Conservation (phyloP, 2,113 vertebrate genomes). For the Perca fluviatilis region DNA sequence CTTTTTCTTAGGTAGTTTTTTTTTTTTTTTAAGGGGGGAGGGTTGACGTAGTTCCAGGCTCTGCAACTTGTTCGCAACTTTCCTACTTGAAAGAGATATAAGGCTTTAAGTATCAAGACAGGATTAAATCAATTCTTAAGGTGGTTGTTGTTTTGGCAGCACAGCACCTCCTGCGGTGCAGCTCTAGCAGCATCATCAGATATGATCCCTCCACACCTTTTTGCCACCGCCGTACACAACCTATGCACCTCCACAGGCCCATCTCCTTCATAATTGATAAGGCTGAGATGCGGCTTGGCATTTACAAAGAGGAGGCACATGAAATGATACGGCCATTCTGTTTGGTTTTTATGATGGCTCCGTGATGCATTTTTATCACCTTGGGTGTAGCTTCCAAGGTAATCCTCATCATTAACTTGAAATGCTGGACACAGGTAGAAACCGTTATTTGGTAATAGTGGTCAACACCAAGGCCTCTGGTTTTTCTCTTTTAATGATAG, state of each 20-base stretch:
- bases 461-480: conserved; percentile 25
- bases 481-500: conserved; percentile 37
- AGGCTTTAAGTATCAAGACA: conserved; percentile 13
- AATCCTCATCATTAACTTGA: conserved; percentile 70
- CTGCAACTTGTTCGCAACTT: not conserved
- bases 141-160: conserved; percentile 57
- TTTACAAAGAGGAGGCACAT: conserved; percentile 72
- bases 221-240: conserved; percentile 35
- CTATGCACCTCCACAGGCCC: conserved; percentile 58
- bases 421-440: conserved; percentile 34
- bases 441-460: conserved; percentile 40
- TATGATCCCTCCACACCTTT: conserved; percentile 51
- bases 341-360: conserved; percentile 63
- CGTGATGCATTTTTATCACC: conserved; percentile 69
- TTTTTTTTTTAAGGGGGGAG: not conserved
- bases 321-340: conserved; percentile 69
- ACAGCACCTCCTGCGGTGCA: conserved; percentile 45
- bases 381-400: conserved; percentile 67
- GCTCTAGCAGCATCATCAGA: conserved; percentile 60
- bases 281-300: conserved; percentile 72
- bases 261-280: conserved; percentile 80
- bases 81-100: conserved; percentile 25
- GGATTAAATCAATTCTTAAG: conserved; percentile 50
- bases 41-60: not conserved
- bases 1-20: not conserved